phyloP scores from a whole-genome alignment of 1,140 invertebrate species.

The Diorhabda elongata region DNA sequence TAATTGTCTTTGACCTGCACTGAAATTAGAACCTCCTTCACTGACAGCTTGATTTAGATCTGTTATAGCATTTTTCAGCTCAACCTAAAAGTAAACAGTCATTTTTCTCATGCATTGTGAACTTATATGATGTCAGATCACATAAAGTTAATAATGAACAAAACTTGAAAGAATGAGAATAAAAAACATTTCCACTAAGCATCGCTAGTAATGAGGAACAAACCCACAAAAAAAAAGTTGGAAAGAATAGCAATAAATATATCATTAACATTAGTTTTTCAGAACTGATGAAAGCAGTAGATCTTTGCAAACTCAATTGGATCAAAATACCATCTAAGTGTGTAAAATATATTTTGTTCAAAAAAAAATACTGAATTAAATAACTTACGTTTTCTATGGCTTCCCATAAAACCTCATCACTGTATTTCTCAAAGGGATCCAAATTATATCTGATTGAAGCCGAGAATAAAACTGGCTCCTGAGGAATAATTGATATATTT shows the following conservation, averaged over 20 bases:
- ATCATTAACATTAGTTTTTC: background rate
- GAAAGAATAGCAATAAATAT: too few species aligned
- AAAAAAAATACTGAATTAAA: background rate
- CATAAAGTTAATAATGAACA: too few species aligned
- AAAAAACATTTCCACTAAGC: too few species aligned
- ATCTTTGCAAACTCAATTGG: background rate
- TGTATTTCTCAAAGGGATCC: conserved; percentile 72
- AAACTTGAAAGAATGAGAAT: too few species aligned
- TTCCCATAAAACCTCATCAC: conserved; percentile 61
- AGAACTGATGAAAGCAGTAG: background rate
- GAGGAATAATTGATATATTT: conserved; percentile 80
- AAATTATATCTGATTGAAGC: conserved; percentile 70
- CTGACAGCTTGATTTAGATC: conserved; percentile 60
- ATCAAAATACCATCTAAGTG: too few species aligned
- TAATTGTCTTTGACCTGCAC: conserved; percentile 80
- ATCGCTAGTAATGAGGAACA: too few species aligned
- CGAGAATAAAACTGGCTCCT: conserved; percentile 78
- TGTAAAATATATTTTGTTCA: too few species aligned
- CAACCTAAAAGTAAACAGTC: conserved; percentile 45
- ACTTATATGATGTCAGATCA: too few species aligned
- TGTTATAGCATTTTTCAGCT: conserved; percentile 53
- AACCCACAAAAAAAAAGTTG: too few species aligned
- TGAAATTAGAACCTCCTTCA: conserved; percentile 75
- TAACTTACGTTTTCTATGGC: conserved; percentile 52
- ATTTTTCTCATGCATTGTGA: too few species aligned